Percentiles rank a stretch among this genome's conserved stretches.
phyloP scores from a whole-genome alignment of 2,797 vertebrate genomes.

The Cryptoprocta ferox region DNA sequence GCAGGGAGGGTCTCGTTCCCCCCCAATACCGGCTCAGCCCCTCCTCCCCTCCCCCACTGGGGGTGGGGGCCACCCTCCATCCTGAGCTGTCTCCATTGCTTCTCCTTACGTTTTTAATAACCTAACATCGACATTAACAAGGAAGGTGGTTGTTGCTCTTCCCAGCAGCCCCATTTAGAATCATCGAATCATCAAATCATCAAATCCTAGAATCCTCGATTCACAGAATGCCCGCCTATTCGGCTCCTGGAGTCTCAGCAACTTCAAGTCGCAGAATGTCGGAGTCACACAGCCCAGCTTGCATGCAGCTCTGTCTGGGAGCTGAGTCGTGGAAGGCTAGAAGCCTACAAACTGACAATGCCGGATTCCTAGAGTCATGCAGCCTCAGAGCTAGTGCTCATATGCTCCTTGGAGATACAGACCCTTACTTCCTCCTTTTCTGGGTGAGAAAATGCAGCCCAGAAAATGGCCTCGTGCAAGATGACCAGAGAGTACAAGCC shows the following conservation, averaged over 20 bases:
- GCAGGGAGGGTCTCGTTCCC: neutral
- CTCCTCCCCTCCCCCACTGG: neutral
- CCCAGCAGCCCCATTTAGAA: constrained; percentile 81
- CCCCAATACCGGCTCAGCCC: neutral
- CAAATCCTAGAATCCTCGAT: constrained; percentile 74
- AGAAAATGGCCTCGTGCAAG: neutral
- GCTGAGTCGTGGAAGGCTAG: neutral
- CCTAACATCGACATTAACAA: constrained; percentile 76
- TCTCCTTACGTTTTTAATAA: constrained; percentile 79
- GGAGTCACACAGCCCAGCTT: neutral
- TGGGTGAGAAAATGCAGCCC: constrained; percentile 4
- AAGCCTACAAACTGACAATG: neutral
- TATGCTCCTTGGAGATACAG: neutral
- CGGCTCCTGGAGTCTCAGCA: constrained; percentile 22
- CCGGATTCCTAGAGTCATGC: neutral
- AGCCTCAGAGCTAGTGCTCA: neutral
- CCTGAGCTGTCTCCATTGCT: constrained; percentile 62
- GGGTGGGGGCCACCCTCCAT: neutral
- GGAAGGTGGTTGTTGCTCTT: constrained; percentile 79
- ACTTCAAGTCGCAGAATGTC: constrained; percentile 75
- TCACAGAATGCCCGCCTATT: constrained; percentile 72
- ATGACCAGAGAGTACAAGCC: neutral
- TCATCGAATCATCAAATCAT: constrained; percentile 80
- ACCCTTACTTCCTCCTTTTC: constrained; percentile 12
- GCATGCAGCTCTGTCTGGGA: neutral